phyloP scores from a whole-genome alignment of 2,888 invertebrate genomes.

The Protophormia terraenovae region DNA sequence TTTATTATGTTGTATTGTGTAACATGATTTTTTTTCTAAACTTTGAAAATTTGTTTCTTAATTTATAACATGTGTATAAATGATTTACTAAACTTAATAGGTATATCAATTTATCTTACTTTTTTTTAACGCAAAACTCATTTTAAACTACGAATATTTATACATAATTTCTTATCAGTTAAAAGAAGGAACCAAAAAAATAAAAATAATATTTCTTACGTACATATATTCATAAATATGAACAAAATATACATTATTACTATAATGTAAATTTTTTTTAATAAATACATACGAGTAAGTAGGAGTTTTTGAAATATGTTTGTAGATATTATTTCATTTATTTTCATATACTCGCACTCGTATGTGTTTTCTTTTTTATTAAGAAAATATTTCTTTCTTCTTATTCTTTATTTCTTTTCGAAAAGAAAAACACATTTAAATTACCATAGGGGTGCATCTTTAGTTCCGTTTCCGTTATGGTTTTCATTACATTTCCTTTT shows the following conservation, averaged over 20 bases:
- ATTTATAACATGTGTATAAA: background rate
- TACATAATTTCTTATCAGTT: slow-evolving; percentile 78
- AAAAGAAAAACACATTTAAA: slow-evolving; percentile 58
- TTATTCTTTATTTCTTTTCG: background rate
- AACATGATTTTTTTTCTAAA: background rate
- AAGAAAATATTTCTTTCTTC: slow-evolving; percentile 13
- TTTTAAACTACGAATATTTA: slow-evolving; percentile 75
- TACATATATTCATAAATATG: no score
- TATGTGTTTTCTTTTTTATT: slow-evolving; percentile 43
- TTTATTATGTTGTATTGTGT: no score
- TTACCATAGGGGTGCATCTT: slow-evolving; percentile 66
- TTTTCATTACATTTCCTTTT: slow-evolving; percentile 47
- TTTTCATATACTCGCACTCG: slow-evolving; percentile 21
- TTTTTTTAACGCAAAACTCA: slow-evolving; percentile 61
- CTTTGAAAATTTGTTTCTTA: background rate
- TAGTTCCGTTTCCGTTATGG: slow-evolving; percentile 58
- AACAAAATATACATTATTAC: slow-evolving; percentile 1
- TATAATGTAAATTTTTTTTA: background rate
- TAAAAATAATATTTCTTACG: background rate
- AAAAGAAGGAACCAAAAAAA: slow-evolving; percentile 41
- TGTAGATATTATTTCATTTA: slow-evolving; percentile 31
- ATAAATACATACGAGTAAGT: background rate
- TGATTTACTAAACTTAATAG: slow-evolving; percentile 40
- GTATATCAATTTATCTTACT: slow-evolving; percentile 36
- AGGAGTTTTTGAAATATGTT: background rate